These are phyloP conservation scores for Fregata magnificens DNA, from an alignment of 2,113 vertebrate species.

Conservation along the genomic window DNA sequence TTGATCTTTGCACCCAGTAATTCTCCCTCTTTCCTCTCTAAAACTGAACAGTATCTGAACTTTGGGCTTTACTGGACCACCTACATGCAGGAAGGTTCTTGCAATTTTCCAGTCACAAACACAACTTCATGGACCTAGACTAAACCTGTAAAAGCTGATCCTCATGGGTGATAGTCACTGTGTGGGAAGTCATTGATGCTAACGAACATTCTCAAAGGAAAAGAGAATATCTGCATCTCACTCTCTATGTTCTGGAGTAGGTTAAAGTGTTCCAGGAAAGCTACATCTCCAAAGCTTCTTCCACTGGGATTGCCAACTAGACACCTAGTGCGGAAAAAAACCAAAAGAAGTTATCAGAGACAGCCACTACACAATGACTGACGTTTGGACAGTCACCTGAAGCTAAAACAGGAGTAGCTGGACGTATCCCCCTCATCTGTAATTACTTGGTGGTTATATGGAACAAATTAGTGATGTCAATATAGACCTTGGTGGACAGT, in stretches of 20 bases:
- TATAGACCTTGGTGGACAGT: neutral
- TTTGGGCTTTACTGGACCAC: neutral
- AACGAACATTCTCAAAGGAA: neutral
- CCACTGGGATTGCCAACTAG: constrained; percentile 85
- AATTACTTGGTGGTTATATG: neutral
- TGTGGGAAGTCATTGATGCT: neutral
- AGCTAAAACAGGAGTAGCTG: neutral
- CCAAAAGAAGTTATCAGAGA: neutral
- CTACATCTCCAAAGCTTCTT: constrained; percentile 87
- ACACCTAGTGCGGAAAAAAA: constrained; percentile 70
- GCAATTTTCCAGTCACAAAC: neutral
- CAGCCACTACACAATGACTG: neutral
- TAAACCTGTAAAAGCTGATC: neutral
- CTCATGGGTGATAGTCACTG: fast-evolving
- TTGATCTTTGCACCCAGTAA: neutral
- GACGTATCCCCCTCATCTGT: neutral
- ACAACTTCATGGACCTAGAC: neutral
- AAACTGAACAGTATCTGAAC: neutral
- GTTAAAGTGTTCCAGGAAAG: constrained; percentile 87
- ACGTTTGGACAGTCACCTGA: neutral
- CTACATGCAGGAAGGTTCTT: neutral
- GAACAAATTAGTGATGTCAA: neutral
- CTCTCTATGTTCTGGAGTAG: constrained; percentile 83
- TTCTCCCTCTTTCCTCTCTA: neutral
- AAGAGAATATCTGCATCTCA: constrained; percentile 56